Evolutionary conservation across 2,888 invertebrate genomes (phyloP).

Genomic region (Idaea dimidiata): DNA sequence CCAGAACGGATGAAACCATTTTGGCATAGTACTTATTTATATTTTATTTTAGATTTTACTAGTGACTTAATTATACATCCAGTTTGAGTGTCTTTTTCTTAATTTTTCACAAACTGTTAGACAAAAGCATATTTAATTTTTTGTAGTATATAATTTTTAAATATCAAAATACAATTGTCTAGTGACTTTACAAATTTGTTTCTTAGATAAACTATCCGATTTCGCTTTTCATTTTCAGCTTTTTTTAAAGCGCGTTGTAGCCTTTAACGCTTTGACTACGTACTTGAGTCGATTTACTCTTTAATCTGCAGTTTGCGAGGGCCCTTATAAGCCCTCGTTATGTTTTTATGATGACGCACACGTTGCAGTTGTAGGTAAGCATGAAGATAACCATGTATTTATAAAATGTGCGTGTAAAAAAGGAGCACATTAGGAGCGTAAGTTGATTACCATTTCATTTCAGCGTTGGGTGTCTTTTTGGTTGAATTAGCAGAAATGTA

Average conservation of each 20-base stretch:
- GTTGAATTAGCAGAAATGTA: neutral
- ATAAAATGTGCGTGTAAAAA: slow-evolving; percentile 11
- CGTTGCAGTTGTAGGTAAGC: slow-evolving; percentile 12
- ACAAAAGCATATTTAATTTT: no score
- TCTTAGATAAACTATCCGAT: no score
- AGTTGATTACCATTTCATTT: neutral
- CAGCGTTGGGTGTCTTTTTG: neutral
- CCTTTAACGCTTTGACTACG: neutral
- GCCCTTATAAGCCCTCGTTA: slow-evolving; percentile 7
- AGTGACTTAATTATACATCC: no score
- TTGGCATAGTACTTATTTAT: no score
- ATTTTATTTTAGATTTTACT: no score
- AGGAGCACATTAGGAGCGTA: neutral
- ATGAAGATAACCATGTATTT: neutral
- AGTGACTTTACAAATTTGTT: no score
- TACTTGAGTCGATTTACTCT: slow-evolving; percentile 7
- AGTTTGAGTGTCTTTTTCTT: no score
- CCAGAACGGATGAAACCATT: no score
- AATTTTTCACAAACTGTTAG: no score
- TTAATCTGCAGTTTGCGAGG: slow-evolving; percentile 16
- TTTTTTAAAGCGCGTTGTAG: neutral
- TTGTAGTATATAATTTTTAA: no score
- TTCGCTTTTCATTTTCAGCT: no score
- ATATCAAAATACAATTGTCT: no score
- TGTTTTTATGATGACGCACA: slow-evolving; percentile 24